Conservation (phyloP, 2,113 vertebrate species). For the Festucalex cinctus region DNA sequence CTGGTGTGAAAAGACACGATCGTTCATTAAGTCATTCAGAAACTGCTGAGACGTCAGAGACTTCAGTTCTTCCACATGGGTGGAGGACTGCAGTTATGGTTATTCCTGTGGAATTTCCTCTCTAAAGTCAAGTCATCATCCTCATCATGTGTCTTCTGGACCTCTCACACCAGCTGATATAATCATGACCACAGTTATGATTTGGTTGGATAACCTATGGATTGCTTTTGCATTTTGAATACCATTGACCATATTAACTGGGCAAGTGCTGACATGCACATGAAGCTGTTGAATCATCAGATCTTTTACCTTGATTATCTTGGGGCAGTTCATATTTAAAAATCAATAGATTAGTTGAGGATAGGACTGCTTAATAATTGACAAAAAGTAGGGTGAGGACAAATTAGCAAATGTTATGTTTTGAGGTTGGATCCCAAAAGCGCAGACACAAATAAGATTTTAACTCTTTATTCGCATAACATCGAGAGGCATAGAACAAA, state of each 20-base stretch:
- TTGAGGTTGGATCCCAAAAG: no score
- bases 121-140: neutral
- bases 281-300: neutral
- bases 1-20: neutral
- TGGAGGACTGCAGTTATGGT: neutral
- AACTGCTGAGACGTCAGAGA: neutral
- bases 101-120: neutral
- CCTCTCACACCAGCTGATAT: neutral
- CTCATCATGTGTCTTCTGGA: neutral
- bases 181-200: neutral
- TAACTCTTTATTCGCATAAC: no score
- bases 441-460: no score
- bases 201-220: neutral
- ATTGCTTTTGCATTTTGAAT: neutral
- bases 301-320: constrained; percentile 1
- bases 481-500: no score
- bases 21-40: neutral
- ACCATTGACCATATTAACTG: neutral
- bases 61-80: neutral
- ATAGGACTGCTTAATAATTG: neutral
- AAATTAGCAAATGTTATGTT: neutral
- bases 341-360: neutral
- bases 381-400: neutral
- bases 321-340: neutral
- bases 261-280: neutral